Evolutionary conservation across 2,888 invertebrate species (phyloP), one percentile per base, ranked within the genome.

Genomic region (Leucania comma): DNA sequence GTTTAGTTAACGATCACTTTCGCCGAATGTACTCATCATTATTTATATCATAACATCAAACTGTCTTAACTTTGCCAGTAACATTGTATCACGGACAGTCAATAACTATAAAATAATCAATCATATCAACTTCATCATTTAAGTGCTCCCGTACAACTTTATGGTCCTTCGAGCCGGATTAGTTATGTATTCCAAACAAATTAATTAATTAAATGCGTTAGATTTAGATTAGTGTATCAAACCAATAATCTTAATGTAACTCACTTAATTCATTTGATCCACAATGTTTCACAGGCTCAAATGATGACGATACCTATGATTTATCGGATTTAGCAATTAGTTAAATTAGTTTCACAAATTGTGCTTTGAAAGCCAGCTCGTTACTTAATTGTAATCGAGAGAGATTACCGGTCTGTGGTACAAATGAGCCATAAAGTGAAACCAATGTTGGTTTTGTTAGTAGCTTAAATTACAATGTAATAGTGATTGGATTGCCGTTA

Each of bases 341-440:
- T 3, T 3, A 9, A 51, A 48, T 76, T 68, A 46, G 53, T 53
- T 58, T 22, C 29, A 20, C n/a, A 48, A 48, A 59, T n/a, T 46
- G n/a, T 46, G n/a, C 12, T 29, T n/a, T 59, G 17, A 76, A 54
- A n/a, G 12, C 22, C 12, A 38, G 54, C n/a, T 58, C 38, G 24
- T 54, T 68, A 24, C 46, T 2, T 38, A 38, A 50, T 76, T 76
- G 20, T 22, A 24, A 24, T 10, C 12, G 6, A 29, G 10, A 6
- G 24, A 42, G 29, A 51, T 70, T 51, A 42, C 24, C 10, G 42
- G 42, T 63, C 62, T 42, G 51, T 2, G 63, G 10, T 22, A 14
- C 24, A 51, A 42, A 32, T 24, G 12, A 32, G 63, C 12, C 10
- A 10, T 42, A 42, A 63, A 53, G 8, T 53, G 17, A 26, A 51